Evolutionary conservation across 2,888 invertebrate species (phyloP), one percentile per base, ranked within the genome.

Genomic region (Drosophila paranaensis): DNA sequence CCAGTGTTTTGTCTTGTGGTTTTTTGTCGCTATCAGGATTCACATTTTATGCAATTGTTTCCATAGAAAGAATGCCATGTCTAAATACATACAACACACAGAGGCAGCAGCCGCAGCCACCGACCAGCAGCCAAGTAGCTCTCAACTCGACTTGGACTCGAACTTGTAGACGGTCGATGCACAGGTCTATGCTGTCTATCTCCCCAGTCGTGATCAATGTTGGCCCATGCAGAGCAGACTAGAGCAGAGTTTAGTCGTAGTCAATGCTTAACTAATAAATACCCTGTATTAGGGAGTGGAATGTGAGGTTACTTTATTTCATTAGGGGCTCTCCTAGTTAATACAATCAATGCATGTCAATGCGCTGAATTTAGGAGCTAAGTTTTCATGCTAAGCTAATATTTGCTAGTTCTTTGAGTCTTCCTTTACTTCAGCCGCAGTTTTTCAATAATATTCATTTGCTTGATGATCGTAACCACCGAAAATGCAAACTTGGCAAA

Each of bases 201-300:
- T 87, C 74, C 72, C 57, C 89, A 71, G 82, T 89, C 88, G 88
- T 84, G 84, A 84, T 84, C 89, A 88, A 88, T 89, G 84, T 81
- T 83, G 78, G 70, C 65, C 67, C 63, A 80, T 62, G 74, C 67
- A 70, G 56, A 65, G 71, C 57, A 57, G 62, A 57, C 62, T 57
- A 62, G 60, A 64, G 56, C 68, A 80, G 33, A 66, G 39, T n/a
- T 60, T 43, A 33, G 20, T 43, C 40, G 45, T n/a, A 27, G 27
- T 14, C 14, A 48, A 3, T 16, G 55, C 35, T 35, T 13, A 46
- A n/a, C 66, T 55, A 8, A 6, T 0, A 55, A 16, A 55, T 66
- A 68, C 56, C 66, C 35, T 64, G 35, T 39, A 40, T 33, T 3
- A 14, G 6, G 37, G 13, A 4, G 13, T 3, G 9, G 8, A 35